Percentiles rank a stretch among this genome's conserved stretches.
These are phyloP conservation scores for Onychostruthus taczanowskii DNA, from an alignment of 2,113 vertebrate species.

Conservation along the genomic window DNA sequence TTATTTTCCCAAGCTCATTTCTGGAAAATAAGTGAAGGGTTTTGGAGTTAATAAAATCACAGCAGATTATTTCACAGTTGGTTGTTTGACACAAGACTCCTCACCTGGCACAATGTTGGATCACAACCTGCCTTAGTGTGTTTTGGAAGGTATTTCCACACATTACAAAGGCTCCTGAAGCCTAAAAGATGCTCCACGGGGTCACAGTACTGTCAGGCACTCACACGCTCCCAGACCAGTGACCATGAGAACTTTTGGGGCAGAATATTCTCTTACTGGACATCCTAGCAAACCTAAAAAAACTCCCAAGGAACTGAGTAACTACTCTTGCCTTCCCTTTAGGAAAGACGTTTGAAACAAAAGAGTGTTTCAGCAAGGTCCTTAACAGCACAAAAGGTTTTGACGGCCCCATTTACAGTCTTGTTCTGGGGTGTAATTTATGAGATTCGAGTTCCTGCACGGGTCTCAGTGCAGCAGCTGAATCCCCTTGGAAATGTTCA, in stretches of 20 bases:
- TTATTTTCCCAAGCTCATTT: neutral
- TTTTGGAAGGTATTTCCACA: neutral
- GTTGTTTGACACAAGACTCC: neutral
- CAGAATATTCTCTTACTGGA: neutral
- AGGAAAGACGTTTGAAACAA: neutral
- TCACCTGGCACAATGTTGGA: neutral
- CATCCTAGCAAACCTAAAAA: neutral
- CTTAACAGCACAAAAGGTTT: neutral
- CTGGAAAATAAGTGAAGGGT: neutral
- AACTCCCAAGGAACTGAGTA: neutral
- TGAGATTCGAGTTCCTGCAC: neutral
- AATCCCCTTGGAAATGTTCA: neutral
- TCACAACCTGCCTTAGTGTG: neutral
- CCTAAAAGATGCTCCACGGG: neutral
- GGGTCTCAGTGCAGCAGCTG: neutral
- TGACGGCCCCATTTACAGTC: neutral
- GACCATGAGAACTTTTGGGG: neutral
- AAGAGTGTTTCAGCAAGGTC: neutral
- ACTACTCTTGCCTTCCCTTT: neutral
- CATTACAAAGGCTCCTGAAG: neutral
- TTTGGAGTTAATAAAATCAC: neutral
- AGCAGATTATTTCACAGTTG: neutral
- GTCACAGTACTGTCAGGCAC: neutral
- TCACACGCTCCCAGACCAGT: neutral
- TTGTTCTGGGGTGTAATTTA: neutral